phyloP scores from a whole-genome alignment of 2,888 invertebrate species.

The Lysandra coridon region DNA sequence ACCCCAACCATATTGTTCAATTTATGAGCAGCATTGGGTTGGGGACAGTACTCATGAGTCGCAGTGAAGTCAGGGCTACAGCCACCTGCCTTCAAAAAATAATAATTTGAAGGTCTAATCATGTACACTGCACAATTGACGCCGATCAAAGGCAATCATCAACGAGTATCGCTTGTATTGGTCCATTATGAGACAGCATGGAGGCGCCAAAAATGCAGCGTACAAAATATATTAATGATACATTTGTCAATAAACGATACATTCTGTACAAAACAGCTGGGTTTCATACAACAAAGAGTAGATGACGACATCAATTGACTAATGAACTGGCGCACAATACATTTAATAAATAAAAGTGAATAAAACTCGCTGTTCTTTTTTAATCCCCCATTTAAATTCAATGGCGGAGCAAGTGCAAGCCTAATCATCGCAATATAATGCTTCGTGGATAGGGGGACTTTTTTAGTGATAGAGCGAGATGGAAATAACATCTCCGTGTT shows the following conservation, averaged over 20 bases:
- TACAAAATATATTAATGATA: not conserved
- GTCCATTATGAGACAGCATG: too few relatives aligned
- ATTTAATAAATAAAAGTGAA: constrained; percentile 71
- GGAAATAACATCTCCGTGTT: constrained; percentile 40
- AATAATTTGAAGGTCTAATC: too few relatives aligned
- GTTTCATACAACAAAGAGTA: constrained; percentile 45
- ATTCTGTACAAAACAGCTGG: constrained; percentile 24
- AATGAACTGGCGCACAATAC: constrained; percentile 73
- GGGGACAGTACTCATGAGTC: too few relatives aligned
- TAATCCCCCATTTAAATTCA: constrained; percentile 81
- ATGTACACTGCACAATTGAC: too few relatives aligned
- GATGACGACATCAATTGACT: constrained; percentile 65
- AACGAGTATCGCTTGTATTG: too few relatives aligned
- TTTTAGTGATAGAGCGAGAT: constrained; percentile 54
- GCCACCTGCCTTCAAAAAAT: too few relatives aligned
- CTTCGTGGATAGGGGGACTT: constrained; percentile 66
- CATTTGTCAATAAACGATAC: constrained; percentile 5
- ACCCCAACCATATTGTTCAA: too few relatives aligned
- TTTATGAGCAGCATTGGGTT: too few relatives aligned
- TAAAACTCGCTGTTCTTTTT: constrained; percentile 57
- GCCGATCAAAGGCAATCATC: too few relatives aligned
- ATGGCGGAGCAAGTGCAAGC: constrained; percentile 74
- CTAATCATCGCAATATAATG: constrained; percentile 81
- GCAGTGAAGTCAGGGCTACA: too few relatives aligned
- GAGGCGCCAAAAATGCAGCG: not conserved